A percentile compares a stretch with the other conserved stretches of the same genome.
phyloP scores from a whole-genome alignment of 2,888 invertebrate species.

The Sesia bembeciformis region DNA sequence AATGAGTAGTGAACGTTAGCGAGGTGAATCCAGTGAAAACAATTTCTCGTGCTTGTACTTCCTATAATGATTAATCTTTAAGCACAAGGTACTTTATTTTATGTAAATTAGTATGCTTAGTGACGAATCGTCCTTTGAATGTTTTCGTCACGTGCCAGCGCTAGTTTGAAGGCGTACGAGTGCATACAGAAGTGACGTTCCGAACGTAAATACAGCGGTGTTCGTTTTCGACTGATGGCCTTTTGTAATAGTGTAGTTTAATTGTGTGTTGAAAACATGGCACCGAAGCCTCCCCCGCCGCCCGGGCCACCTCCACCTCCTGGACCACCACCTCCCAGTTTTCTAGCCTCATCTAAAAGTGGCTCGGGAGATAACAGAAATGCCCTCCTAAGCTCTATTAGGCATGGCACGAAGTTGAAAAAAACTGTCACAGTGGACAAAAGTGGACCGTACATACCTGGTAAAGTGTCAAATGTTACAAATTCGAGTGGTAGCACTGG shows the following conservation, averaged over 20 bases:
- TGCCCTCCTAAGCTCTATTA: slow-evolving; percentile 86
- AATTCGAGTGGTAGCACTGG: slow-evolving; percentile 29
- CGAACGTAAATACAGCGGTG: slow-evolving; percentile 7
- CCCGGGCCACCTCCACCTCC: slow-evolving; percentile 80
- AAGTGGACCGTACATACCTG: slow-evolving; percentile 86
- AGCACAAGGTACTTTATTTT: slow-evolving; percentile 61
- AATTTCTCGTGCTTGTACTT: slow-evolving; percentile 60
- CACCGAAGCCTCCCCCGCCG: slow-evolving; percentile 75
- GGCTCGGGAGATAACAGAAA: slow-evolving; percentile 76
- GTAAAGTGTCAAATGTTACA: slow-evolving; percentile 66
- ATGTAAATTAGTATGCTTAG: slow-evolving; percentile 58
- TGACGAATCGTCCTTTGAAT: slow-evolving; percentile 11
- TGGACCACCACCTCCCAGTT: slow-evolving; percentile 70
- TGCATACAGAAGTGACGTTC: slow-evolving; percentile 12
- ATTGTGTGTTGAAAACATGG: slow-evolving; percentile 25
- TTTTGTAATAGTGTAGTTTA: slow-evolving; percentile 16
- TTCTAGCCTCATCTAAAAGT: slow-evolving; percentile 55
- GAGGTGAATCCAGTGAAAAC: slow-evolving; percentile 47
- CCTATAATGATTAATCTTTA: slow-evolving; percentile 60
- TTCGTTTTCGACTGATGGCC: slow-evolving; percentile 27
- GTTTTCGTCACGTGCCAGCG: slow-evolving; percentile 9
- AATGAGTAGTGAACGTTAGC: slow-evolving; percentile 9
- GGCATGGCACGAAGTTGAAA: slow-evolving; percentile 86
- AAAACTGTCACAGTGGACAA: slow-evolving; percentile 93
- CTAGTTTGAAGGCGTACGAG: slow-evolving; percentile 19